These are phyloP conservation scores for Yasuhikotakia modesta DNA, from an alignment of 2,797 vertebrate species.

Conservation along the genomic window DNA sequence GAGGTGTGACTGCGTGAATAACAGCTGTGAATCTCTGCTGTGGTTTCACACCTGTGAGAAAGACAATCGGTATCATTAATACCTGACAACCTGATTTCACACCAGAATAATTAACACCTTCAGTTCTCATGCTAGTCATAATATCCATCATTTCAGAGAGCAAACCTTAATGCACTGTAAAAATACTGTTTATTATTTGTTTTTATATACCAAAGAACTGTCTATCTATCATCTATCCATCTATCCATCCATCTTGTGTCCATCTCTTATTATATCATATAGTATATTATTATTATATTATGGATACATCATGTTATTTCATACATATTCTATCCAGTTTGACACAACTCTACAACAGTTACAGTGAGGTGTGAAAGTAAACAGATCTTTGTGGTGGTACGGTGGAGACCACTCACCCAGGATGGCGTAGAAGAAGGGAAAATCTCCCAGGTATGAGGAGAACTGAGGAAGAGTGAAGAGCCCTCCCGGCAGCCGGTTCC, in stretches of 20 bases:
- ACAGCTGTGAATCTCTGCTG: slow-evolving; percentile 93
- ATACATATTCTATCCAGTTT: no score
- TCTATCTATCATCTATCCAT: neutral
- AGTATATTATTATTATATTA: no score
- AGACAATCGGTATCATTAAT: neutral
- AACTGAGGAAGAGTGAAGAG: slow-evolving; percentile 95
- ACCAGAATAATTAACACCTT: neutral
- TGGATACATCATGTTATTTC: no score
- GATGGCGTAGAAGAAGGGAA: slow-evolving; percentile 96
- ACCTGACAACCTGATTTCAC: neutral
- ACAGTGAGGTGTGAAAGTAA: no score
- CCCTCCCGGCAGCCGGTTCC: slow-evolving; percentile 98
- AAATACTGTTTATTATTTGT: no score
- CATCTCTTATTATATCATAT: no score
- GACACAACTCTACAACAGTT: no score
- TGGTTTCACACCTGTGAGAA: slow-evolving; percentile 86
- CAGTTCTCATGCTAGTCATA: neutral
- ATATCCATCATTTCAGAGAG: neutral
- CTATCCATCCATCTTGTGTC: no score
- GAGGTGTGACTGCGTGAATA: slow-evolving; percentile 93
- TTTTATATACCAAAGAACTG: no score
- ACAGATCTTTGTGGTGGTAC: no score
- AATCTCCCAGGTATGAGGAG: slow-evolving; percentile 94
- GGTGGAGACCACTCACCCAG: slow-evolving; percentile 80
- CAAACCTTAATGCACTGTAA: no score